Evolutionary conservation across 92 coral and sea anemone species (phyloP), one percentile per base, ranked within the genome.

Genomic region (Porites evermanni): DNA sequence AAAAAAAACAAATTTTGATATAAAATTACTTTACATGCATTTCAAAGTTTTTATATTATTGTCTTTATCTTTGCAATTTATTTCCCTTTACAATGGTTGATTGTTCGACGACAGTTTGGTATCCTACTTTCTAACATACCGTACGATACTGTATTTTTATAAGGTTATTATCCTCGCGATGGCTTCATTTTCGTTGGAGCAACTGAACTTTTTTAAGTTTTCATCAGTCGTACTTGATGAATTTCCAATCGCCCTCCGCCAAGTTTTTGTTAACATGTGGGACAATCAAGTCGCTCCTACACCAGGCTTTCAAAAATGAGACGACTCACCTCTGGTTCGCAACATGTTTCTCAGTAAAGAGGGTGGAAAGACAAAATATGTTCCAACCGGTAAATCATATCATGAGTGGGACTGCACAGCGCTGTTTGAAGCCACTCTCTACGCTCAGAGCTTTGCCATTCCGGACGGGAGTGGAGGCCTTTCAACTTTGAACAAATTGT

Each of bases 341-440:
- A 83, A 60, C 61, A 9, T 44, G 14, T 64, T 83, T 61, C 17
- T 44, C 1, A 21, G 51, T 8, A 73, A 19, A 47, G 87, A 83
- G 58, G 71, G 52, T 16, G 79, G 79, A 10, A 9, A 4, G 47
- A 74, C 19, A 14, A 82, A 82, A 67, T 17, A 29, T 12, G 72
- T 72, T 12, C 79, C 79, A 13, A 70, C 79, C 1, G 2, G 4
- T 6, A 11, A 19, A 38, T 82, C 87, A 5, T 58, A 16, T 9
- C 11, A 32, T 52, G 88, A 90, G 9, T 90, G 93, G 93, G 88
- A 81, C 67, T 76, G 88, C 54, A 78, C 91, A 4, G 87, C 86
- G 1, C 67, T 91, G 51, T 87, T 87, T 63, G 12, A 78, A 64
- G 91, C 91, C 7, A 87, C 88, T 16, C 80, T 82, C 6, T 91